Evolutionary conservation across 2,113 vertebrate species (phyloP), one percentile per base, ranked within the genome.

Genomic region (Athene cunicularia): DNA sequence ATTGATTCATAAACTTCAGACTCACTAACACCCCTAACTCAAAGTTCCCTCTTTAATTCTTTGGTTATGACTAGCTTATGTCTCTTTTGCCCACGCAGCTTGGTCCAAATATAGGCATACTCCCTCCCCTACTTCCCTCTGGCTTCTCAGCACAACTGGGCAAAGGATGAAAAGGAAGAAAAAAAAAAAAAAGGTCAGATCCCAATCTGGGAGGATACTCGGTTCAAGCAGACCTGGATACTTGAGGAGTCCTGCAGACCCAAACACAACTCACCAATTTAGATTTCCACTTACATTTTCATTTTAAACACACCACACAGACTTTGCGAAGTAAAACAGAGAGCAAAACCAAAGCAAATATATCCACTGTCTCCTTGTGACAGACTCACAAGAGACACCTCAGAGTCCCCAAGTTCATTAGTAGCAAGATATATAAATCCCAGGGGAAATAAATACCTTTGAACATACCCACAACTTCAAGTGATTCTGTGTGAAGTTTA

Each of bases 251-350:
- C 41, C 50, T 24, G 37, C 80, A 86, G 24, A 58, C 30, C 50
- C 1, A 3, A 50, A 4, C 2, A 11, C 8, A 35, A 30, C 43
- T 21, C 6, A 3, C 0, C 0, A 3, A 23, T 21, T 56, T 13
- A 6, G 2, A 16, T 33, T 43, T 2, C 82, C 64, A 47, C 47
- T 59, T 6, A 0, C 5, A 17, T 13, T 45, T 37, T 6, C 2
- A 2, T 33, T 79, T 81, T 2, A 15, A 79, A 74, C 3, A 9
- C 17, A 5, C 12, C 18, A 14, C 4, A 0, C 20, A 10, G 63
- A 12, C 49, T 26, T 13, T 1, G 52, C 17, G 8, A 37, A 49
- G 75, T 41, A 24, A 55, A 67, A 2, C 24, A n/a, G 47, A 52
- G 64, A 4, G 18, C 72, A 18, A 23, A 74, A 15, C 11, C 43